Percentiles rank a stretch among this genome's conserved stretches.
Conservation (phyloP, 2,113 vertebrate genomes). For the Sardina pilchardus region DNA sequence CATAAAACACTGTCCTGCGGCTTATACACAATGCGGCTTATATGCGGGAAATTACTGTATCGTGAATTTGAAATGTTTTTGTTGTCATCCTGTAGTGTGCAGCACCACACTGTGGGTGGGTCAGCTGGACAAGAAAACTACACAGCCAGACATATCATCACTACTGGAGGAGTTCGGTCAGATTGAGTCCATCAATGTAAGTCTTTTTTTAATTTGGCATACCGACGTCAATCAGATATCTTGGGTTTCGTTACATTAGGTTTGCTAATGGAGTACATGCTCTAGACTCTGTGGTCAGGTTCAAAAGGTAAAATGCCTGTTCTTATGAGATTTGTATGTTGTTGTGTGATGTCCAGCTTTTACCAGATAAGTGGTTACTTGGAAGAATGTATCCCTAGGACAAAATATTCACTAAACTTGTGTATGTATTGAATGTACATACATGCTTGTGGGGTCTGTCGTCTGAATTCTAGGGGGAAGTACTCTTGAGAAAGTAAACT, state of each 20-base stretch:
- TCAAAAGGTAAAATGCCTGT: background rate
- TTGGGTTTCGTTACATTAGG: too few relatives aligned
- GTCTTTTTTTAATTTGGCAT: conserved; percentile 52
- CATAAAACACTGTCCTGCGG: too few relatives aligned
- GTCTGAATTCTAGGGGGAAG: too few relatives aligned
- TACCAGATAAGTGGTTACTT: too few relatives aligned
- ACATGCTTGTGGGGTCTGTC: too few relatives aligned
- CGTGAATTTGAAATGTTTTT: background rate
- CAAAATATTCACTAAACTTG: too few relatives aligned
- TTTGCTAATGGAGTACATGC: background rate
- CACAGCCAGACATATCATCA: conserved; percentile 88
- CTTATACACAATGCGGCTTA: too few relatives aligned
- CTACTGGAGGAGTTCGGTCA: conserved; percentile 96
- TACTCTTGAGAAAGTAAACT: too few relatives aligned
- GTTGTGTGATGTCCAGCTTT: background rate
- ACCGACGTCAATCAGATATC: too few relatives aligned
- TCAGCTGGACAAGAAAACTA: conserved; percentile 95
- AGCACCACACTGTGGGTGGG: conserved; percentile 97
- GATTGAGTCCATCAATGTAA: conserved; percentile 96
- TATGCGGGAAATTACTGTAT: too few relatives aligned
- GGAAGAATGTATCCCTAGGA: too few relatives aligned
- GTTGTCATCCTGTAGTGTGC: conserved; percentile 78
- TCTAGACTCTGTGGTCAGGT: background rate
- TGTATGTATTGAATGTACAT: too few relatives aligned
- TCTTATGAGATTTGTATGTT: background rate